Conservation (phyloP, 2,888 invertebrate genomes). For the Bugulina stolonifera region DNA sequence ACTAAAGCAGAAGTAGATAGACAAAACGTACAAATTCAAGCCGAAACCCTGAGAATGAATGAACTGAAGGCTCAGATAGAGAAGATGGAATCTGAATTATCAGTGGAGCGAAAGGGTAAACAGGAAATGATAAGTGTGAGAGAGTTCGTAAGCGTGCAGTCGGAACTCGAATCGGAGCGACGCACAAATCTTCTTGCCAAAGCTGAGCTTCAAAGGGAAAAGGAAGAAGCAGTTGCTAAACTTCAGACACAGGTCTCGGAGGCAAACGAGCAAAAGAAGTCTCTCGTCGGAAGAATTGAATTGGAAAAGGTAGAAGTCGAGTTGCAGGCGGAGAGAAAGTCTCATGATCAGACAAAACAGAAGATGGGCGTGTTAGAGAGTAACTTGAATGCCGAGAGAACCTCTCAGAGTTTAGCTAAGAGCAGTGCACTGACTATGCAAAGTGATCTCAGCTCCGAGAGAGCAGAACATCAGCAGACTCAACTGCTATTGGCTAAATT, state of each 20-base stretch:
- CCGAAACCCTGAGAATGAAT: neutral
- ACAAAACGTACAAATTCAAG: neutral
- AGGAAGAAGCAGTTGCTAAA: neutral
- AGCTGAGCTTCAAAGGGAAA: neutral
- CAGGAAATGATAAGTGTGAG: neutral
- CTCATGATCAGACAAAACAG: neutral
- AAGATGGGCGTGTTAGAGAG: neutral
- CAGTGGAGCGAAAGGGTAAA: neutral
- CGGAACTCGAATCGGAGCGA: neutral
- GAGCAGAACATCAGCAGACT: constrained; percentile 5
- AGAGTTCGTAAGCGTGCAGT: neutral
- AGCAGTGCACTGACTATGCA: neutral
- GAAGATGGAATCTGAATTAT: neutral
- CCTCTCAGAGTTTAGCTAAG: neutral
- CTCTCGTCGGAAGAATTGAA: neutral
- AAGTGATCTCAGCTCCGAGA: neutral
- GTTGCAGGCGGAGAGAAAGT: neutral
- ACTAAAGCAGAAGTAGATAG: constrained; percentile 15
- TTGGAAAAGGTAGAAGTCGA: neutral
- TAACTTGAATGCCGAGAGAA: neutral
- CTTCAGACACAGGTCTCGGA: too few species aligned
- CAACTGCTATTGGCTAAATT: neutral
- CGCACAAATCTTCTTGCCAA: neutral
- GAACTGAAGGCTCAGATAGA: neutral
- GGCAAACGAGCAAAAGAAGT: constrained; percentile 4